These are phyloP conservation scores for Timema cristinae DNA, from an alignment of 2,888 invertebrate species.

Conservation along the genomic window DNA sequence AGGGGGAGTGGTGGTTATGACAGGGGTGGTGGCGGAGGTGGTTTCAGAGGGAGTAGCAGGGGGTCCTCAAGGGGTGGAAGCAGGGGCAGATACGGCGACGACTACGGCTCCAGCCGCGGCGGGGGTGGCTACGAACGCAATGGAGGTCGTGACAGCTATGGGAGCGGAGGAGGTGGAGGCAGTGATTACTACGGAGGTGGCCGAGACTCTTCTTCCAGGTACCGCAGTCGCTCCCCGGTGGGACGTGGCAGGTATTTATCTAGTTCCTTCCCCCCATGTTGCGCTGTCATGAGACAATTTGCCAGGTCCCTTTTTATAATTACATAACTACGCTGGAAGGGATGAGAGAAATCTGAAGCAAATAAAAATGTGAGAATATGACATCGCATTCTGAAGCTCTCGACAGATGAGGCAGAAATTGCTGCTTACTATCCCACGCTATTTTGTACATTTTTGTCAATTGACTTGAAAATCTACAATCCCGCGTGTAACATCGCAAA, in stretches of 20 bases:
- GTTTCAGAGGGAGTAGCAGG: slow-evolving; percentile 32
- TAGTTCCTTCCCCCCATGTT: slow-evolving; percentile 9
- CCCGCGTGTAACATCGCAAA: too few species aligned
- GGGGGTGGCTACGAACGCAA: slow-evolving; percentile 42
- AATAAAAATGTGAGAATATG: background rate
- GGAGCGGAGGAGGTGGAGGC: slow-evolving; percentile 44
- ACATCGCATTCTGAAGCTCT: background rate
- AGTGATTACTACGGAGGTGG: slow-evolving; percentile 50
- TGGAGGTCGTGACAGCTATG: slow-evolving; percentile 43
- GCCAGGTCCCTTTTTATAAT: too few species aligned
- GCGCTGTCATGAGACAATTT: slow-evolving; percentile 26
- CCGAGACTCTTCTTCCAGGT: slow-evolving; percentile 51
- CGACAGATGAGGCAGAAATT: background rate
- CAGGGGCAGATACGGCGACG: slow-evolving; percentile 42
- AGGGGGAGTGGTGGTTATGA: slow-evolving; percentile 42
- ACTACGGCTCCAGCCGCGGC: slow-evolving; percentile 41
- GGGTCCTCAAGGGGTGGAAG: slow-evolving; percentile 40
- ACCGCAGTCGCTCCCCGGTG: slow-evolving; percentile 51
- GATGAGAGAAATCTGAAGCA: background rate
- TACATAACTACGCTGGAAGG: too few species aligned
- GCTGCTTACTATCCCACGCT: background rate
- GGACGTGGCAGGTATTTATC: slow-evolving; percentile 50
- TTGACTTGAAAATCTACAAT: too few species aligned
- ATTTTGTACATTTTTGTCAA: too few species aligned
- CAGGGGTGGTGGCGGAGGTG: slow-evolving; percentile 22